Evolutionary conservation across 2,113 vertebrate genomes (phyloP), one percentile per base, ranked within the genome.

Genomic region (Coregonus clupeaformis): DNA sequence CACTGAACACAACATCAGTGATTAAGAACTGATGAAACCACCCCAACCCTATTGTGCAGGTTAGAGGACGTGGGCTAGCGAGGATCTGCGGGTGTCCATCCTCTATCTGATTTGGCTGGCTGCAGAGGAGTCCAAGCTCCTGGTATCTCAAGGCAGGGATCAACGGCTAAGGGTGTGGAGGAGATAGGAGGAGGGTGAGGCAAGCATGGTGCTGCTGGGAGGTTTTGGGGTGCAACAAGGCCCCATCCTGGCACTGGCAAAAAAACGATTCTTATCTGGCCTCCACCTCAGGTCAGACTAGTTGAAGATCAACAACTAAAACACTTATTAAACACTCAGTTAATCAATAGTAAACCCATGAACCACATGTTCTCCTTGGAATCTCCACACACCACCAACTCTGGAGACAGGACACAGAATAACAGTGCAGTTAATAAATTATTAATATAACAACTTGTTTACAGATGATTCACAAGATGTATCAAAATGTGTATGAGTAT

Each of bases 81-180:
- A 77, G 2, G 64, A 68, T 1, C 76, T 87, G 0, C 52, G 75
- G 0, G 77, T 91, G 73, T 91, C 94, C 1, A 68, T 95, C 1
- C 78, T 71, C 0, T 91, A 92, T 36, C 62, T 96, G 78, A 75
- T 87, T 47, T 97, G 95, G 95, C 32, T 92, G 14, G 5, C 64
- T 14, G 1, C 52, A 73, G 69, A 77, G 0, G 45, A 65, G 13
- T 20, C 80, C 0, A 22, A 76, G 16, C 69, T 93, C 66, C 77
- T 97, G 81, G 80, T 94, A 66, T 91, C 90, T 4, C 93, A 89
- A 11, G 88, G 92, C 1, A 88, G 89, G 5, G 94, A 96, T 29
- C 89, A 89, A n/a, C 72, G 47, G 3, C 69, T 96, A 73, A 87
- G 85, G 22, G 62, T 94, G 57, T 97, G 94, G 95, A 81, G 65